A percentile compares a stretch with the other conserved stretches of the same genome.
phyloP scores from a whole-genome alignment of 2,797 vertebrate genomes.

The Sternarchorhynchus goeldii region DNA sequence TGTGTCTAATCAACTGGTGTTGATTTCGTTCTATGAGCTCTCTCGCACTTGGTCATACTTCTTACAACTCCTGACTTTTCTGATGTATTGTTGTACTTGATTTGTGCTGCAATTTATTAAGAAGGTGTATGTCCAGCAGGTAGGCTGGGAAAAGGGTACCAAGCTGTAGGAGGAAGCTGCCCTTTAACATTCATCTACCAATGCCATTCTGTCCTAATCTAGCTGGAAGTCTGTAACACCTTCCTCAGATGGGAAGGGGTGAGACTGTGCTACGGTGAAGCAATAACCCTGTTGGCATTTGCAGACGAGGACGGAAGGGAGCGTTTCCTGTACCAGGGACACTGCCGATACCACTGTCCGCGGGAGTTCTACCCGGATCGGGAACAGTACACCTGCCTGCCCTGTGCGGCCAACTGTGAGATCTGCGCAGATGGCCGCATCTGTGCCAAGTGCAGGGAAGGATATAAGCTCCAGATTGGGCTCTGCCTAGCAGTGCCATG shows the following conservation, averaged over 20 bases:
- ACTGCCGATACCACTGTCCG: constrained; percentile 79
- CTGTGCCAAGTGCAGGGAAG: constrained; percentile 79
- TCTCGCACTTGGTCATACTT: constrained; percentile 41
- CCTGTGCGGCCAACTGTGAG: constrained; percentile 80
- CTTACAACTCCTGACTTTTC: constrained; percentile 30
- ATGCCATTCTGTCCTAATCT: neutral
- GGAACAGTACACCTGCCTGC: constrained; percentile 73
- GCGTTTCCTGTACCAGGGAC: constrained; percentile 78
- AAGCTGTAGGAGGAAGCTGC: constrained; percentile 18
- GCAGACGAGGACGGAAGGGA: constrained; percentile 80
- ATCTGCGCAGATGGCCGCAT: constrained; percentile 76
- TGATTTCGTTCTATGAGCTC: constrained; percentile 27
- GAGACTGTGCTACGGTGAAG: constrained; percentile 45
- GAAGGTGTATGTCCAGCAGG: constrained; percentile 44
- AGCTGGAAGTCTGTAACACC: constrained; percentile 3
- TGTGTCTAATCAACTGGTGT: neutral
- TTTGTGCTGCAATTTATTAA: constrained; percentile 41
- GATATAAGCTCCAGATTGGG: constrained; percentile 76
- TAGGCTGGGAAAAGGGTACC: constrained; percentile 18
- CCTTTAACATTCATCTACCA: constrained; percentile 2
- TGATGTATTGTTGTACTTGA: constrained; percentile 34
- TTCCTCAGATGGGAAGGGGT: constrained; percentile 21
- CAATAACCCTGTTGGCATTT: constrained; percentile 46
- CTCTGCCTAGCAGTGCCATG: constrained; percentile 73
- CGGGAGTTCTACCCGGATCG: constrained; percentile 76